phyloP scores from a whole-genome alignment of 2,113 vertebrate species.

The Corynorhinus townsendii region DNA sequence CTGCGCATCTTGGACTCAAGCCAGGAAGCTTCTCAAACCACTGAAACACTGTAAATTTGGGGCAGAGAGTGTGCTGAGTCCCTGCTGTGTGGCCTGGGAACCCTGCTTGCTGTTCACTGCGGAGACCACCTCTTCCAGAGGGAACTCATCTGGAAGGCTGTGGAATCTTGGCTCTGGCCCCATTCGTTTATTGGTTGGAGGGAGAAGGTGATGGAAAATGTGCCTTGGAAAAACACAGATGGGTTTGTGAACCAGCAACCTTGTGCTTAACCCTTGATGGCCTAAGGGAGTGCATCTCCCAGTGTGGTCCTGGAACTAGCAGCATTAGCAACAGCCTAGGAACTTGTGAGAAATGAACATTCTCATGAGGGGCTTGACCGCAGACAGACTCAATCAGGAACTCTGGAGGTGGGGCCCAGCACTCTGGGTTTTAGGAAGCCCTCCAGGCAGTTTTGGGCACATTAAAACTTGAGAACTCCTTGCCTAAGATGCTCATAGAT shows the following conservation, averaged over 20 bases:
- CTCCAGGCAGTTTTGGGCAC: background rate
- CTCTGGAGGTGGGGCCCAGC: background rate
- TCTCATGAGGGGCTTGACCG: background rate
- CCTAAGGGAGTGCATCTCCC: background rate
- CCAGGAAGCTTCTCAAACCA: background rate
- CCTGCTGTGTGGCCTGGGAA: conserved; percentile 24
- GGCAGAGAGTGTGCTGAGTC: background rate
- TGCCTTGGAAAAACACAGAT: conserved; percentile 46
- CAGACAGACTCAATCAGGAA: background rate
- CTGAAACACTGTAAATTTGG: background rate
- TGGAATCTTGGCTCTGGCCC: conserved; percentile 49
- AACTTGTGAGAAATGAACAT: background rate
- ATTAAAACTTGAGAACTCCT: background rate
- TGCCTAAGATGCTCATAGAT: background rate
- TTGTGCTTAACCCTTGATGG: background rate
- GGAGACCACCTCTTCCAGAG: background rate
- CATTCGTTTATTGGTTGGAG: conserved; percentile 38
- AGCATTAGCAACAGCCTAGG: background rate
- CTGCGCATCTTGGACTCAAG: background rate
- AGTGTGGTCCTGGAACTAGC: background rate
- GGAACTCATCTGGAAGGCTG: conserved; percentile 45
- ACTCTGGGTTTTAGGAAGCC: background rate
- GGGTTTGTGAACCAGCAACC: background rate
- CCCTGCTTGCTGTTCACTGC: background rate
- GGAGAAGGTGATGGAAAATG: conserved; percentile 50